phyloP scores from a whole-genome alignment of 2,113 vertebrate genomes.

The Poecilia latipinna region DNA sequence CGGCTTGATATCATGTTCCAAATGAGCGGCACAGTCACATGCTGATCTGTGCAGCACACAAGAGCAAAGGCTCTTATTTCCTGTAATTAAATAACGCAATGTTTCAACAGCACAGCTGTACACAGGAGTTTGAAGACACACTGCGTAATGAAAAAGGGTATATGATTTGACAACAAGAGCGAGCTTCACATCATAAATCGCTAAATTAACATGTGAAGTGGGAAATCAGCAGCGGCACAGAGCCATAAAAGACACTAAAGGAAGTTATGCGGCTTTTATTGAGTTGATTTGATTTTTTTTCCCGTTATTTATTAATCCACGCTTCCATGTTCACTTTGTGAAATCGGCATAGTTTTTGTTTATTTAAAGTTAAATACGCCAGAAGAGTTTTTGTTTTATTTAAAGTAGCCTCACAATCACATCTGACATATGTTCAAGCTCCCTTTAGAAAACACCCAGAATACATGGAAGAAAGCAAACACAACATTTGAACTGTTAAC shows the following conservation, averaged over 20 bases:
- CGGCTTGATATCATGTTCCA: not conserved
- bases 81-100: not conserved
- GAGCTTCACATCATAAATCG: not conserved
- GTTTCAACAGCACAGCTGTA: not conserved
- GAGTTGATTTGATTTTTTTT: not conserved
- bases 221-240: not conserved
- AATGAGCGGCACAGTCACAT: not conserved
- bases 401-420: not conserved
- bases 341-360: not conserved
- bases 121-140: not conserved
- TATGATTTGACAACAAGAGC: not conserved
- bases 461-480: too few relatives aligned
- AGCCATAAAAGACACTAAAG: not conserved
- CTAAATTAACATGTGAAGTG: not conserved
- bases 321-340: not conserved
- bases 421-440: not conserved
- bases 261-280: not conserved
- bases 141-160: not conserved
- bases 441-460: too few relatives aligned
- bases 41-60: not conserved
- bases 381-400: not conserved
- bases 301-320: not conserved
- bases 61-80: fast-evolving
- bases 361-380: not conserved
- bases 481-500: not conserved